These are phyloP conservation scores for Lutraria lutraria DNA, from an alignment of 2,888 invertebrate genomes.

Conservation along the genomic window DNA sequence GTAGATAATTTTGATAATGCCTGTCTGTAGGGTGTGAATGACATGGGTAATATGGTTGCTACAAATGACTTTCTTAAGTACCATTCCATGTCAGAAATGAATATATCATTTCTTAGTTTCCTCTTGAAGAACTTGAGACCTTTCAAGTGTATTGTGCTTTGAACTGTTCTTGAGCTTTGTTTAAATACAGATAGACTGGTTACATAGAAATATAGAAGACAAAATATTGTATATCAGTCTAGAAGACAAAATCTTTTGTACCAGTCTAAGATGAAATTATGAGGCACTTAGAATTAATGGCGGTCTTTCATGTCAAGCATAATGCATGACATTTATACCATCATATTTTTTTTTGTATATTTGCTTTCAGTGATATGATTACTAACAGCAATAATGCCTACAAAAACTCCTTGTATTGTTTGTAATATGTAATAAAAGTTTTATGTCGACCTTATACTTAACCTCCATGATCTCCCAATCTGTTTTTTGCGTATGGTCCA, in stretches of 20 bases:
- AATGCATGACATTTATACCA: neutral
- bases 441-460: neutral
- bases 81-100: neutral
- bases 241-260: neutral
- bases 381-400: neutral
- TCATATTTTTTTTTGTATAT: neutral
- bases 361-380: neutral
- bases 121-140: neutral
- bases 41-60: neutral
- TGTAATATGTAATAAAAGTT: neutral
- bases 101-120: neutral
- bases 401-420: neutral
- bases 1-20: neutral
- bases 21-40: constrained; percentile 14
- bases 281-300: neutral
- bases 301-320: neutral
- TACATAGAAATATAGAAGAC: neutral
- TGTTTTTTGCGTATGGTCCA: no score
- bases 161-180: constrained; percentile 9
- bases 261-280: neutral
- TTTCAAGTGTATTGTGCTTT: neutral
- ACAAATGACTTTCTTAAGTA: neutral
- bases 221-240: neutral
- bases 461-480: no score
- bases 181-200: neutral